A percentile compares a stretch with the other conserved stretches of the same genome.
Evolutionary conservation across 2,113 vertebrate species (phyloP).

Genomic region (Camelus bactrianus): DNA sequence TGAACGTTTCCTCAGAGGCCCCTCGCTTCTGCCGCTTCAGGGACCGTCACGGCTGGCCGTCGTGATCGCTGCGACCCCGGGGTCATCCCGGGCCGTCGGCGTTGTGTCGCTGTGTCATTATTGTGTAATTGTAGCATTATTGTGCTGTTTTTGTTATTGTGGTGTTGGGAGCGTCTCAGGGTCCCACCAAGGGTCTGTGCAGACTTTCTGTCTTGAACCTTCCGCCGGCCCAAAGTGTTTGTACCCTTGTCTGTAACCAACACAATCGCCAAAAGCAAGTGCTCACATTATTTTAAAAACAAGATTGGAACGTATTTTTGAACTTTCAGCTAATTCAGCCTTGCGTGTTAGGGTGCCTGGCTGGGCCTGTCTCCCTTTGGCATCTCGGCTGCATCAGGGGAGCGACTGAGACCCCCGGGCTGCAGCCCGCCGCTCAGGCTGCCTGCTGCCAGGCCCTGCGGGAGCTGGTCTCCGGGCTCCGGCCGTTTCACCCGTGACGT

Average conservation of each 20-base stretch:
- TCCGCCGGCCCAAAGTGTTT: accelerated
- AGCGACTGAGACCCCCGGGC: neutral
- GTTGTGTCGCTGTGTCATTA: too few species aligned
- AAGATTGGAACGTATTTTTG: neutral
- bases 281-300: neutral
- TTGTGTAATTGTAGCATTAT: too few species aligned
- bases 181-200: neutral
- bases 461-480: neutral
- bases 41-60: too few species aligned
- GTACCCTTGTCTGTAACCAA: neutral
- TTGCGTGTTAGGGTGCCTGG: accelerated
- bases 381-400: accelerated
- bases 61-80: too few species aligned
- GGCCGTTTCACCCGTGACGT: neutral
- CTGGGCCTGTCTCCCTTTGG: neutral
- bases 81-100: too few species aligned
- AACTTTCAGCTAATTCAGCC: accelerated
- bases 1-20: too few species aligned
- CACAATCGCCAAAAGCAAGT: neutral
- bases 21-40: neutral
- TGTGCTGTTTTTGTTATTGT: too few species aligned
- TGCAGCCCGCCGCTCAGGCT: neutral
- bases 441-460: neutral
- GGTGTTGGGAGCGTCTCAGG: neutral
- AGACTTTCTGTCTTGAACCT: neutral